Conservation (phyloP, 2,888 invertebrate species). For the Diabrotica balteata region DNA sequence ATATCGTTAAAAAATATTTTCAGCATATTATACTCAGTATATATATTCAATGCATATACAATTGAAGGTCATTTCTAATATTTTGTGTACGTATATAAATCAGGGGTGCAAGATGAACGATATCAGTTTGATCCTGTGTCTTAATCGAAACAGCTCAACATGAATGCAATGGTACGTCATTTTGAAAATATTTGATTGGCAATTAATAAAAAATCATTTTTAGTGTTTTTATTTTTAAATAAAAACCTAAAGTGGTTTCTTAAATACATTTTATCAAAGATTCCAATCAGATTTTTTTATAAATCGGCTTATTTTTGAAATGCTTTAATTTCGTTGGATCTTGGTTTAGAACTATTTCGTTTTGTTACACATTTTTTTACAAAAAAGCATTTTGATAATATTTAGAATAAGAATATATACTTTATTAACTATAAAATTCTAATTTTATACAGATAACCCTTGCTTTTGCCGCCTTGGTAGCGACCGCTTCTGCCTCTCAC, state of each 20-base stretch:
- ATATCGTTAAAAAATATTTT: no score
- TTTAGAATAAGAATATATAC: no score
- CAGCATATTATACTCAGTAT: no score
- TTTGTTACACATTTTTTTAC: no score
- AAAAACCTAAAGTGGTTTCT: no score
- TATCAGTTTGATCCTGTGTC: constrained; percentile 25
- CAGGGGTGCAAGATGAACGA: constrained; percentile 3
- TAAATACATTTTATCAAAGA: no score
- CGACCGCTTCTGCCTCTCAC: constrained; percentile 26
- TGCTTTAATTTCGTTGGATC: no score
- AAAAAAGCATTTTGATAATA: no score
- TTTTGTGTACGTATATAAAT: constrained; percentile 6
- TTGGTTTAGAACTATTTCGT: no score
- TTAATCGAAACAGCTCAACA: constrained; percentile 19
- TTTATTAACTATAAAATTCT: neutral
- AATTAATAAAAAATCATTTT: neutral
- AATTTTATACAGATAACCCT: constrained; percentile 11
- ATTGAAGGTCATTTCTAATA: neutral
- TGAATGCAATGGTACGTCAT: constrained; percentile 34
- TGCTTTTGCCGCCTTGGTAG: constrained; percentile 22
- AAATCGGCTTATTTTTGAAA: no score
- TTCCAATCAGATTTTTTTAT: no score
- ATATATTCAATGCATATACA: neutral
- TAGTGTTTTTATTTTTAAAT: no score
- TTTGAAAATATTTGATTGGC: neutral